These are phyloP conservation scores for Dendronephthya gigantea DNA, from an alignment of 64 coral and sea anemone genomes.

Conservation along the genomic window DNA sequence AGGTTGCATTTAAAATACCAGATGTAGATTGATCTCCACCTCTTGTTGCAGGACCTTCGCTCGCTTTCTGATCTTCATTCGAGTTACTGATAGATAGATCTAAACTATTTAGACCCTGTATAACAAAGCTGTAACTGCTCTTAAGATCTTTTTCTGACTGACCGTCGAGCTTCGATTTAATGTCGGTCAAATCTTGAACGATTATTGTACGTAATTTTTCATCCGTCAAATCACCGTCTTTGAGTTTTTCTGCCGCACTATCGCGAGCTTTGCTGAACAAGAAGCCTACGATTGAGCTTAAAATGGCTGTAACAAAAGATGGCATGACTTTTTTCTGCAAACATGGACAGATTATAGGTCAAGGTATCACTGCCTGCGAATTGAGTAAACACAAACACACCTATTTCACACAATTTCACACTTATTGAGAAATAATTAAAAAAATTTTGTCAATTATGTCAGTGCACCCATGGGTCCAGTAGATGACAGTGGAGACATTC, in stretches of 20 bases:
- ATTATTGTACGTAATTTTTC: background rate
- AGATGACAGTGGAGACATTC: no score
- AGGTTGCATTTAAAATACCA: background rate
- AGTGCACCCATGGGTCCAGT: no score
- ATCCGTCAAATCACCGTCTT: background rate
- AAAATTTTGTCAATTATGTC: no score
- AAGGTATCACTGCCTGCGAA: no score
- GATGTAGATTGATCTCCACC: background rate
- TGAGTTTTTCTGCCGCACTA: background rate
- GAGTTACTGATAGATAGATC: no score
- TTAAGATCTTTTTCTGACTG: background rate
- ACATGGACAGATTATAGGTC: no score
- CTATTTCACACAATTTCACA: no score
- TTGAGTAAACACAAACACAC: no score
- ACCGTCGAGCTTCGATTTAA: background rate
- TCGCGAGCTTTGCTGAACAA: background rate
- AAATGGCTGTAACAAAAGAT: background rate
- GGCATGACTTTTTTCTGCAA: no score
- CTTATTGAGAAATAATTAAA: no score
- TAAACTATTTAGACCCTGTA: no score
- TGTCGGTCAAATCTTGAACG: background rate
- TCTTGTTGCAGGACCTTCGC: background rate
- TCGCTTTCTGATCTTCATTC: no score
- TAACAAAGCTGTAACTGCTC: background rate
- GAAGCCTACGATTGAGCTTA: background rate